Evolutionary conservation across 2,797 vertebrate genomes (phyloP), one percentile per base, ranked within the genome.

Genomic region (Molossus alvarezi): DNA sequence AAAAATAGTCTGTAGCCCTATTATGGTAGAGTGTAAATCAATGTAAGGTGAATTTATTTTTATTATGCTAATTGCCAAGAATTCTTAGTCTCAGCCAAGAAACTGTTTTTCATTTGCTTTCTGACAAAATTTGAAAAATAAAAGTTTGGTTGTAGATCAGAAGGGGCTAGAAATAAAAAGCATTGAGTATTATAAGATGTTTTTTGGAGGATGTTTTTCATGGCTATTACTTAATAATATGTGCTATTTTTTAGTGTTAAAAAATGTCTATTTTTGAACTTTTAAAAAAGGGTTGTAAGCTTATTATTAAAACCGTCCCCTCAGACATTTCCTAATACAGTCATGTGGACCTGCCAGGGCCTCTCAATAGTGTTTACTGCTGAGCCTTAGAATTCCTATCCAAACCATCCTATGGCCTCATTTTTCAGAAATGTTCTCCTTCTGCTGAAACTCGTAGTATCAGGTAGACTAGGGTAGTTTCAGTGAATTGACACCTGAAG

Each of bases 31-130:
- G 57, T 94, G 93, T 84, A 98, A 98, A 95, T 97, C 90, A 98
- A 57, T 98, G 79, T 96, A 95, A 98, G 97, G 94, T 97, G 97
- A 98, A 97, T 97, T 98, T 97, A 98, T 97, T 98, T 98, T 98
- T 98, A 92, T 98, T 98, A 92, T 95, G 97, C 96, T 97, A 98
- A 95, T 97, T 98, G 96, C 97, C 97, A 98, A 97, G 97, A 98
- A 98, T 98, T 96, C 87, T 95, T 96, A 95, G 96, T 97, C 95
- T 98, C 94, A 97, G 97, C 97, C 97, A 98, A 96, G 95, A 97
- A 98, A 95, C 88, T 98, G 97, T 95, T 98, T 98, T 98, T 92
- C 95, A 95, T 94, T 98, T 98, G 95, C 96, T 97, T 73, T 96
- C 88, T 97, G 96, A 96, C 60, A 98, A 96, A 98, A 97, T 98